A percentile compares a stretch with the other conserved stretches of the same genome.
phyloP scores from a whole-genome alignment of 2,797 vertebrate genomes.

The Lerista edwardsae region DNA sequence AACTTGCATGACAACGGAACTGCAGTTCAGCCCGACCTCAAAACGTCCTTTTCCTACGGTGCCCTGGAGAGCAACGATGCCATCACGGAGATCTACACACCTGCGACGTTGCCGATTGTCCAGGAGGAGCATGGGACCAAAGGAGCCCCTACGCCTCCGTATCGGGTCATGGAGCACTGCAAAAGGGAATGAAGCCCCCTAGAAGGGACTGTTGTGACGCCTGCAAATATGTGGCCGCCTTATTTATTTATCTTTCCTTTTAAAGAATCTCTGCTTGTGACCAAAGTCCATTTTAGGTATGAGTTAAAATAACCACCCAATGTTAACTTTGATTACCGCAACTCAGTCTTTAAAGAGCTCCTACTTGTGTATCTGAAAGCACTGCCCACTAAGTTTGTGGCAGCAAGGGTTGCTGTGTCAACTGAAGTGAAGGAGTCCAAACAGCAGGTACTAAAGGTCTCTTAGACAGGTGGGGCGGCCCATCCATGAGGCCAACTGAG shows the following conservation, averaged over 20 bases:
- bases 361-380: conserved; percentile 18
- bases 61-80: conserved; percentile 90
- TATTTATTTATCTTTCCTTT: conserved; percentile 55
- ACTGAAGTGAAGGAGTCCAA: background rate
- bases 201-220: background rate
- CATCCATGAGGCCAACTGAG: too few species aligned
- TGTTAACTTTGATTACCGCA: conserved; percentile 47
- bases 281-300: conserved; percentile 19
- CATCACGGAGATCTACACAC: conserved; percentile 78
- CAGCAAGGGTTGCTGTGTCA: background rate
- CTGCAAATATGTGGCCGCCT: background rate
- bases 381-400: conserved; percentile 23
- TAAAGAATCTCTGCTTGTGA: conserved; percentile 14
- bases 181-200: conserved; percentile 81
- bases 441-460: too few species aligned
- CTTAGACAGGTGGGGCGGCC: too few species aligned
- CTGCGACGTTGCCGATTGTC: conserved; percentile 79
- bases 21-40: conserved; percentile 88
- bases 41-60: conserved; percentile 92
- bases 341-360: conserved; percentile 40
- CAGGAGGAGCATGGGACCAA: conserved; percentile 75
- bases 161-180: conserved; percentile 78
- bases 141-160: conserved; percentile 65
- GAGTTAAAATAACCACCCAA: conserved; percentile 16
- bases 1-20: conserved; percentile 89